phyloP scores from a whole-genome alignment of 2,888 invertebrate species.

The Schizotus pectinicornis region DNA sequence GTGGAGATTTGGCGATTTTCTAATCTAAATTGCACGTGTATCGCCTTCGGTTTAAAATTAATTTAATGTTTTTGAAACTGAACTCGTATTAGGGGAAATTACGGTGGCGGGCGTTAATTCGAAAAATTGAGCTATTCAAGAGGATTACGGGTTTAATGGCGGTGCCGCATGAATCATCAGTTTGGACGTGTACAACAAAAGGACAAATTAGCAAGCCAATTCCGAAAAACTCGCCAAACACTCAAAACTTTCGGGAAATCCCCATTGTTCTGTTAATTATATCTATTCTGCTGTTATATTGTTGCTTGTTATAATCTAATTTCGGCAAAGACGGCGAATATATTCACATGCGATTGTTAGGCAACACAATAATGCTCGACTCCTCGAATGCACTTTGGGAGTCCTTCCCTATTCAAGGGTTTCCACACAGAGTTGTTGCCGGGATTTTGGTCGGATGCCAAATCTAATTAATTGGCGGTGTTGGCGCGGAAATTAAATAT shows the following conservation, averaged over 20 bases:
- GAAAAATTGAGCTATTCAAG: conserved; percentile 20
- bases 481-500: too few species aligned
- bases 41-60: conserved; percentile 42
- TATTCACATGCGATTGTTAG: conserved; percentile 24
- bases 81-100: conserved; percentile 34
- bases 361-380: conserved; percentile 19
- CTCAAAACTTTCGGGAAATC: conserved; percentile 15
- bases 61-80: conserved; percentile 39
- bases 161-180: background rate
- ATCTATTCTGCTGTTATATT: conserved; percentile 19
- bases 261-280: conserved; percentile 26
- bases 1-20: conserved; percentile 39
- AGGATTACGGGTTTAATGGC: background rate
- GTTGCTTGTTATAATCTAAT: conserved; percentile 29
- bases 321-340: conserved; percentile 24
- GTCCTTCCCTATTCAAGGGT: conserved; percentile 19
- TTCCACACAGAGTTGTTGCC: background rate
- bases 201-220: too few species aligned
- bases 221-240: conserved; percentile 1
- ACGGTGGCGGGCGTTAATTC: conserved; percentile 11
- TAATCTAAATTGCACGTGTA: conserved; percentile 44
- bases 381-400: conserved; percentile 22
- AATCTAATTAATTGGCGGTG: too few species aligned
- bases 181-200: conserved; percentile 3
- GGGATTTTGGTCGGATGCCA: too few species aligned